Conservation (phyloP, 2,113 vertebrate genomes). For the Aix galericulata region DNA sequence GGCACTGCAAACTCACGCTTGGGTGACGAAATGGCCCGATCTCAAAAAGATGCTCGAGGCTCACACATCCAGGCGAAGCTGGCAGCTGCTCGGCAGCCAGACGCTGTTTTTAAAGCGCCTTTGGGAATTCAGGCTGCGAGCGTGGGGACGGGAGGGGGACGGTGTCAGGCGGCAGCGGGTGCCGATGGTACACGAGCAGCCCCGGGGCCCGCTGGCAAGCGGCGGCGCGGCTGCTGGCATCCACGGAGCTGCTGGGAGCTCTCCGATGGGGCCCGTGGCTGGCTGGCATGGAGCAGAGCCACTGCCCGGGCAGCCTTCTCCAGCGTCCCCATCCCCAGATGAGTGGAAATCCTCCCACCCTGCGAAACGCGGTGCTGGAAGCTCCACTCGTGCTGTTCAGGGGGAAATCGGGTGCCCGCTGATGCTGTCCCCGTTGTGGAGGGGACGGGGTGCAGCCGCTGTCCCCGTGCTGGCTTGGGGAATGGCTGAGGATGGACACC, state of each 20-base stretch:
- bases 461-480: neutral
- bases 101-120: neutral
- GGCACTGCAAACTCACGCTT: neutral
- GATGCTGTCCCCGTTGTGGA: fast-evolving
- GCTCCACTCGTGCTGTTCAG: neutral
- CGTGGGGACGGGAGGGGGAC: neutral
- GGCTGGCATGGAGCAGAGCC: neutral
- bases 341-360: neutral
- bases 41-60: neutral
- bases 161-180: neutral
- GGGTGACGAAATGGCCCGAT: neutral
- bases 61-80: neutral
- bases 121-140: neutral
- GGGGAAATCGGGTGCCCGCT: neutral
- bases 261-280: neutral
- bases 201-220: neutral
- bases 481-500: neutral
- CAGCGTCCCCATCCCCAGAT: neutral
- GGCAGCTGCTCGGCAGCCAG: neutral
- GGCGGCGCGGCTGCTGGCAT: neutral
- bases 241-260: neutral
- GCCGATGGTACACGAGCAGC: neutral
- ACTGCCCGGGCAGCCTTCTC: neutral
- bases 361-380: neutral
- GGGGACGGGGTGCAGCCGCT: neutral